Evolutionary conservation across 2,888 invertebrate species (phyloP).

Genomic region (Scaptomyza tumidula): DNA sequence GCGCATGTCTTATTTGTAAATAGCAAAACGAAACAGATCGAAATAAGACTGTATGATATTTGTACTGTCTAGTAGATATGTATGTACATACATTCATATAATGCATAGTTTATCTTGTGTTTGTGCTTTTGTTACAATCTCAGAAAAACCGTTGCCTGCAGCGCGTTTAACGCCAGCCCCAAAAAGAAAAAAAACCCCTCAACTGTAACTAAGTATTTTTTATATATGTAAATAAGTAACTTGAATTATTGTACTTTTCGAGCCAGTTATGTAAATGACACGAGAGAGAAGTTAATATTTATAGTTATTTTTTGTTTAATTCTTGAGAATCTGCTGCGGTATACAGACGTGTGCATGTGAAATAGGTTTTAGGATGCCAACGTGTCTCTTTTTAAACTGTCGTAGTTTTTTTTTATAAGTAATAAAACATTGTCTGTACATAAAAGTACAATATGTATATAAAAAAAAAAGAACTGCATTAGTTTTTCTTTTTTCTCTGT

Average conservation of each 20-base stretch:
- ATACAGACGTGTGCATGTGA: slow-evolving; percentile 78
- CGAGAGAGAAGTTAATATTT: slow-evolving; percentile 14
- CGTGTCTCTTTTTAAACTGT: slow-evolving; percentile 59
- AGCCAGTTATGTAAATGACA: slow-evolving; percentile 67
- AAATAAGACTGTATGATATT: slow-evolving; percentile 38
- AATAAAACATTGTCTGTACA: slow-evolving; percentile 68
- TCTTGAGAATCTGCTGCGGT: slow-evolving; percentile 41
- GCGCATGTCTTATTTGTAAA: slow-evolving; percentile 56
- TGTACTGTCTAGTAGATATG: slow-evolving; percentile 19
- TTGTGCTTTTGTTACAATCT: slow-evolving; percentile 43
- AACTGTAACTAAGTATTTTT: slow-evolving; percentile 44
- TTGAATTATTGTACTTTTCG: slow-evolving; percentile 30
- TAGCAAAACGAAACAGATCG: slow-evolving; percentile 25
- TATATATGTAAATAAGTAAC: slow-evolving; percentile 31
- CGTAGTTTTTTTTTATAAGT: slow-evolving; percentile 70
- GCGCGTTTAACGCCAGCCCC: slow-evolving; percentile 49
- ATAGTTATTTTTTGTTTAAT: slow-evolving; percentile 20
- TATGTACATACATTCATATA: slow-evolving; percentile 7
- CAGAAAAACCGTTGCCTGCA: slow-evolving; percentile 46
- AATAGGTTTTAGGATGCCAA: slow-evolving; percentile 75
- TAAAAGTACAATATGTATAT: slow-evolving; percentile 29
- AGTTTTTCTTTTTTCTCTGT: neutral
- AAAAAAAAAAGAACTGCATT: slow-evolving; percentile 33
- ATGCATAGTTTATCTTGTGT: slow-evolving; percentile 3
- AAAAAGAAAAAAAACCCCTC: slow-evolving; percentile 25